Evolutionary conservation across 2,888 invertebrate genomes (phyloP).

Genomic region (Drosophila bunnanda): DNA sequence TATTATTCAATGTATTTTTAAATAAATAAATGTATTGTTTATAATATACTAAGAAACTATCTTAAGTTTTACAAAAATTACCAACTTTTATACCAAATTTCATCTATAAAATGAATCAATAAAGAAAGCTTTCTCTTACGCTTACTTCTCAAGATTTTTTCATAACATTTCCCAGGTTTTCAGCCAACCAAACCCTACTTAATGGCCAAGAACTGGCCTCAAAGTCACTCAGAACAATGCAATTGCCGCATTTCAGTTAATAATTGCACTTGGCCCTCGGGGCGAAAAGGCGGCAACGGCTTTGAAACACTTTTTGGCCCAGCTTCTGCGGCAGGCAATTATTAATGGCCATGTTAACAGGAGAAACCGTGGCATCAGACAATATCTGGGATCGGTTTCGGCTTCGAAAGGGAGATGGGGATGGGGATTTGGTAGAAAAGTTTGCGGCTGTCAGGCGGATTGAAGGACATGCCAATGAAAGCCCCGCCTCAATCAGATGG

Average conservation of each 20-base stretch:
- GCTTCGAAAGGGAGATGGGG: not conserved
- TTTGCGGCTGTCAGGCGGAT: slow-evolving; percentile 54
- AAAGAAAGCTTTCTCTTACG: not conserved
- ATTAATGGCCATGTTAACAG: slow-evolving; percentile 38
- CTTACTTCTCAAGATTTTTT: not conserved
- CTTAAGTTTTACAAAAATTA: not conserved
- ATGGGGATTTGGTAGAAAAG: slow-evolving; percentile 5
- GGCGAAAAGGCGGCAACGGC: slow-evolving; percentile 14
- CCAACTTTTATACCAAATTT: not conserved
- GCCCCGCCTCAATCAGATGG: slow-evolving; percentile 53
- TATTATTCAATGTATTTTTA: no score
- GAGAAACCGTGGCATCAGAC: not conserved
- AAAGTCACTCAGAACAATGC: slow-evolving; percentile 2
- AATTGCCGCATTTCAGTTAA: slow-evolving; percentile 14
- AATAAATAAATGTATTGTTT: no score
- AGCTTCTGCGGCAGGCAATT: slow-evolving; percentile 13
- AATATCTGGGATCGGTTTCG: not conserved
- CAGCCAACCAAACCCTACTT: no score
- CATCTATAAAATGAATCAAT: no score
- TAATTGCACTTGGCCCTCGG: slow-evolving; percentile 24
- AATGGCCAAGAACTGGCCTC: not conserved
- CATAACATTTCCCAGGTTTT: not conserved
- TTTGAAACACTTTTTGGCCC: slow-evolving; percentile 27
- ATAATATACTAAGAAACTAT: not conserved
- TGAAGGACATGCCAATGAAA: slow-evolving; percentile 46